Evolutionary conservation across 2,113 vertebrate species (phyloP).

Genomic region (Scolopax mira): DNA sequence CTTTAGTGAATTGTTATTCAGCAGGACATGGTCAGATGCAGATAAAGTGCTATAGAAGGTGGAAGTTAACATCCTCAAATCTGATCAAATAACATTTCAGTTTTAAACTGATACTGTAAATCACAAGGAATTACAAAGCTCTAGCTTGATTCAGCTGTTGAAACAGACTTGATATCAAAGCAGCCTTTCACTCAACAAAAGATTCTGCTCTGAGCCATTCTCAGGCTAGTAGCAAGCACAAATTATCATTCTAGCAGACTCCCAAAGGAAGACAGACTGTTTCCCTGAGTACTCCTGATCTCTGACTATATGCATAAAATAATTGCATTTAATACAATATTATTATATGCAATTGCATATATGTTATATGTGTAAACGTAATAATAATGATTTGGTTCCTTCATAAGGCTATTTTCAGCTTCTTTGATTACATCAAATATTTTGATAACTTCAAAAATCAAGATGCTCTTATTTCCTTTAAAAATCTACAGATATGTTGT

Average conservation of each 20-base stretch:
- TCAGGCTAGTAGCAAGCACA: background rate
- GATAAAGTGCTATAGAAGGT: slow-evolving; percentile 63
- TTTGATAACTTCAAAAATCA: background rate
- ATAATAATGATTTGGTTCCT: background rate
- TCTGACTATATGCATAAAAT: background rate
- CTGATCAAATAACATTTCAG: slow-evolving; percentile 59
- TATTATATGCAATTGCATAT: background rate
- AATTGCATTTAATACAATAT: background rate
- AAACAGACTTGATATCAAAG: slow-evolving; percentile 23
- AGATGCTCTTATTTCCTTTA: background rate
- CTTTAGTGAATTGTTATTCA: slow-evolving; percentile 66
- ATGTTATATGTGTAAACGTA: background rate
- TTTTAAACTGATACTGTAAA: slow-evolving; percentile 65
- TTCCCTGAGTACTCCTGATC: background rate
- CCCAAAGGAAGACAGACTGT: background rate
- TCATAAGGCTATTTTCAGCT: background rate
- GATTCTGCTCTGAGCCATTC: background rate
- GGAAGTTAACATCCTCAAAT: slow-evolving; percentile 65
- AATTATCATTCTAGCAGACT: background rate
- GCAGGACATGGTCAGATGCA: slow-evolving; percentile 57
- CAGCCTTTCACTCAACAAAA: slow-evolving; percentile 30
- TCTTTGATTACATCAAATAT: background rate
- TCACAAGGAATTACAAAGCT: slow-evolving; percentile 54
- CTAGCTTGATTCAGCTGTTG: slow-evolving; percentile 37
- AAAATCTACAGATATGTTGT: background rate